phyloP scores from a whole-genome alignment of 2,888 invertebrate genomes.

The Esperia sulphurella region DNA sequence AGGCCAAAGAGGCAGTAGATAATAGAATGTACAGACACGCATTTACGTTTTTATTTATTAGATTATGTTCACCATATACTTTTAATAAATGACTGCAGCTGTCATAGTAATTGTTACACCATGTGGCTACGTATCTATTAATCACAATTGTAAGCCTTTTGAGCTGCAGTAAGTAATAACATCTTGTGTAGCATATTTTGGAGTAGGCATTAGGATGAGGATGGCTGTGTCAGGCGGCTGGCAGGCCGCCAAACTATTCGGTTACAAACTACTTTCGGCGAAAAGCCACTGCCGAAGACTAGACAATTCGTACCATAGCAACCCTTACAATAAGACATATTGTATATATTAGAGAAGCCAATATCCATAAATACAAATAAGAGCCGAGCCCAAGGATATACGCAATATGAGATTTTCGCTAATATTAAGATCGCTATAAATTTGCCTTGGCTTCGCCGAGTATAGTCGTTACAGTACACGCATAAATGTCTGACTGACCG shows the following conservation, averaged over 20 bases:
- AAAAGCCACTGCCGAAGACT: conserved; percentile 20
- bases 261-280: conserved; percentile 43
- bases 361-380: not conserved
- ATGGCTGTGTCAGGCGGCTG: conserved; percentile 43
- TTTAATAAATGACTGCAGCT: too few relatives aligned
- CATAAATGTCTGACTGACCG: not conserved
- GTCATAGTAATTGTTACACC: too few relatives aligned
- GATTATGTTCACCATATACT: too few relatives aligned
- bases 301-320: conserved; percentile 16
- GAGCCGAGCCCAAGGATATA: conserved; percentile 1
- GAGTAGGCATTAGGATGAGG: conserved; percentile 37
- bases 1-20: too few relatives aligned
- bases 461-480: not conserved
- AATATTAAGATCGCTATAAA: conserved; percentile 2
- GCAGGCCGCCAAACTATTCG: conserved; percentile 52
- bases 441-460: not conserved
- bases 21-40: too few relatives aligned
- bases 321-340: conserved; percentile 9
- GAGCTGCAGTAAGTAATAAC: conserved; percentile 5
- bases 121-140: too few relatives aligned
- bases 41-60: too few relatives aligned
- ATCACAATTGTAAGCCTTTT: too few relatives aligned
- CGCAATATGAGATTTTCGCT: conserved; percentile 1
- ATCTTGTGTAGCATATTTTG: conserved; percentile 33
- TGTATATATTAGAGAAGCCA: not conserved